Base-by-base conservation (phyloP, 2,888 invertebrate species). In the Chaetogeoica ovagalla region DNA sequence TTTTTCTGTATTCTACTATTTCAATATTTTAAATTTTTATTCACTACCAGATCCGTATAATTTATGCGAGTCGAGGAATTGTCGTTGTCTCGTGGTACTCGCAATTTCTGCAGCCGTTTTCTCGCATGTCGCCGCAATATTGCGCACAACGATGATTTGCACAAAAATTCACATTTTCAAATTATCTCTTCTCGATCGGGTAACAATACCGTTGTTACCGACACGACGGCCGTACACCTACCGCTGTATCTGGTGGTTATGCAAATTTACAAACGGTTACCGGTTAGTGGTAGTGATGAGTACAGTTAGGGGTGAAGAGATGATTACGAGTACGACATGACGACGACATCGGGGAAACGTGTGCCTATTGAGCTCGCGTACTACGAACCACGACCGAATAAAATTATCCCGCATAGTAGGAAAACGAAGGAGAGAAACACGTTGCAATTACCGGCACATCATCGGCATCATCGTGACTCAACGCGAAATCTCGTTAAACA, bases 401-500 rank as follows among this genome's bases (percentile, higher is more conserved):
- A 63, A 74, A 48, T 48, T 48, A 19, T 2, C 4, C 30, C 4
- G 30, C 60, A 5, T 30, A 5, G 60, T 8, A 57, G 19, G 76
- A 30, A 21, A 68, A n/a, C 52, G 19, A 48, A 23, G 19, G 60
- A 62, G 13, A 62, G 13, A 30, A 5, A 73, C 62, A n/a, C 62
- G 7, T 15, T 21, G 68, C 68, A 15, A 48, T 11, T 48, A n/a
- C 11, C 55, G 15, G n/a, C n/a, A 21, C 43, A 43, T 43, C n/a
- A 30, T 21, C 77, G 59, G 37, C 69, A 48, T 77, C 77, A 69
- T 21, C 69, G 60, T 77, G 77, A 77, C 77, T 69, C 77, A 77
- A 70, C 77, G 30, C 8, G 37, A 77, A 77, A 69, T 77, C 60
- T 76, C 69, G 48, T 69, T 60, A 52, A 77, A 52, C 69, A 69